These are phyloP conservation scores for Lasioglossum villosulum DNA, from an alignment of 2,888 invertebrate species.

Conservation along the genomic window DNA sequence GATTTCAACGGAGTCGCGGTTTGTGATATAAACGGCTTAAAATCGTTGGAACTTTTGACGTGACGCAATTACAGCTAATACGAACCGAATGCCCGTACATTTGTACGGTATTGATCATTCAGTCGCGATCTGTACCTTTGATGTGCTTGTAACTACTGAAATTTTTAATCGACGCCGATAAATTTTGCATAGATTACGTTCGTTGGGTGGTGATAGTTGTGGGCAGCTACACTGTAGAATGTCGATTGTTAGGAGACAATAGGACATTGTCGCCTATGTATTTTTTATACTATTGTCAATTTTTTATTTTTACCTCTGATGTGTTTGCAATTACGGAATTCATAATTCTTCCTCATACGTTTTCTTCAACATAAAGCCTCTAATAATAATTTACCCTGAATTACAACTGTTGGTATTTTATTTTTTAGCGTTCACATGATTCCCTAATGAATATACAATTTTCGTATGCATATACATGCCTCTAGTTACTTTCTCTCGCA, in stretches of 20 bases:
- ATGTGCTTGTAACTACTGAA: neutral
- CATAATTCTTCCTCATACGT: neutral
- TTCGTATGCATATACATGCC: neutral
- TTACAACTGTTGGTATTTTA: neutral
- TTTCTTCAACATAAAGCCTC: neutral
- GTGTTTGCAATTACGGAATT: neutral
- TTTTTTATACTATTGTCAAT: neutral
- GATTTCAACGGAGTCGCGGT: neutral
- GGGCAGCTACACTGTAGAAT: neutral
- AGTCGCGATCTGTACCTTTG: neutral
- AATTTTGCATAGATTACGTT: neutral
- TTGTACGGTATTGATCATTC: neutral
- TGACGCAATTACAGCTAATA: neutral
- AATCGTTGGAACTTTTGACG: neutral
- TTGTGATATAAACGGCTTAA: neutral
- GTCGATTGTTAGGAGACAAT: neutral
- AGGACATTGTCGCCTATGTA: neutral
- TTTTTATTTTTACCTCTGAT: neutral
- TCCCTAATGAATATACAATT: neutral
- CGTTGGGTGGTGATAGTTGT: neutral
- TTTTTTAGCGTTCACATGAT: neutral
- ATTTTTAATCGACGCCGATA: neutral
- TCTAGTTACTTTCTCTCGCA: constrained; percentile 18
- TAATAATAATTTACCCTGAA: too few relatives aligned
- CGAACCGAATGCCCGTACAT: neutral